Evolutionary conservation across 1,140 invertebrate species (phyloP).

Genomic region (Zaprionus vittiger): DNA sequence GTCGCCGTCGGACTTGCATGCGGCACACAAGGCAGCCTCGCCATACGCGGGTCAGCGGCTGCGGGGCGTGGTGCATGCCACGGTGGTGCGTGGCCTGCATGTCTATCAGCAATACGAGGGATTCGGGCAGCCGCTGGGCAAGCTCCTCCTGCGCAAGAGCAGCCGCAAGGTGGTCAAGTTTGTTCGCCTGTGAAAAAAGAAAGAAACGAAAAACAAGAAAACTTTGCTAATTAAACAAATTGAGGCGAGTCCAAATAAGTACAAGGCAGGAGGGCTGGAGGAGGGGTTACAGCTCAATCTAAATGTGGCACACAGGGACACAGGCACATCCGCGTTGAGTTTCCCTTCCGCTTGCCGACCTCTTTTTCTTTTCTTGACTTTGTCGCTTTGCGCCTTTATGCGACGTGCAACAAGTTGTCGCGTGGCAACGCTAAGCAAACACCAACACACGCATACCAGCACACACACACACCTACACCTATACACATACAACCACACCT

Average conservation of each 20-base stretch:
- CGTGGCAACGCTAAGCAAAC: constrained; percentile 72
- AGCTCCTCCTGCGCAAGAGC: constrained; percentile 75
- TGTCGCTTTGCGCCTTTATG: constrained; percentile 24
- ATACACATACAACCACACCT: neutral
- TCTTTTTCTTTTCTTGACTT: constrained; percentile 22
- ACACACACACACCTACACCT: constrained; percentile 32
- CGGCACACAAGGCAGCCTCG: constrained; percentile 87
- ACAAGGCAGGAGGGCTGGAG: neutral
- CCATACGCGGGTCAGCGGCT: constrained; percentile 86
- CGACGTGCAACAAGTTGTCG: constrained; percentile 76
- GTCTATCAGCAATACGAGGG: constrained; percentile 84
- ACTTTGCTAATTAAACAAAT: constrained; percentile 65
- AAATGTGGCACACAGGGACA: neutral
- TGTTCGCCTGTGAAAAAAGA: constrained; percentile 63
- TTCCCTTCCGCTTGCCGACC: constrained; percentile 1
- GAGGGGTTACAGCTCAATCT: neutral
- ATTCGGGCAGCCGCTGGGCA: constrained; percentile 80
- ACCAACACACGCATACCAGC: neutral
- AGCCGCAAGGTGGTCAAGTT: constrained; percentile 79
- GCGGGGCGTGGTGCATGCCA: constrained; percentile 86
- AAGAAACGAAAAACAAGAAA: constrained; percentile 34
- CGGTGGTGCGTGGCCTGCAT: constrained; percentile 86
- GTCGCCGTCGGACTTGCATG: constrained; percentile 85
- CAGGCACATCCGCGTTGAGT: neutral
- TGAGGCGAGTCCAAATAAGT: constrained; percentile 9